Conservation (phyloP, 2,113 vertebrate species). For the Aviceda subcristata region DNA sequence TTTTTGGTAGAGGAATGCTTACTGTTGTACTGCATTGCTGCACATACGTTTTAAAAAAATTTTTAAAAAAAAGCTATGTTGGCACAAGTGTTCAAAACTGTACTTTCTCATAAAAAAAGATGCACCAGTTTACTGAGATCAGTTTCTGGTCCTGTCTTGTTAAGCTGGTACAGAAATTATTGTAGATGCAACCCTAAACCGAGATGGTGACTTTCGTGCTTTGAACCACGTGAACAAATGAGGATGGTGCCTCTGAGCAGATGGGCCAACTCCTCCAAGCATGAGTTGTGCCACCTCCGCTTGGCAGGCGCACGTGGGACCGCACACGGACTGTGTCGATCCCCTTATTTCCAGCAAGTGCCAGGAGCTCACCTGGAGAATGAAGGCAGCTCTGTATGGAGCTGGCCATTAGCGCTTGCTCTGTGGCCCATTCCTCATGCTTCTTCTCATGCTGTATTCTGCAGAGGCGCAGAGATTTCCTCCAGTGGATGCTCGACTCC, state of each 20-base stretch:
- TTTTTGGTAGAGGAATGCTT: not conserved
- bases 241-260: not conserved
- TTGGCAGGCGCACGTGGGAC: not conserved
- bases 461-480: slow-evolving; percentile 89
- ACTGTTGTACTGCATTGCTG: not conserved
- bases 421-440: not conserved
- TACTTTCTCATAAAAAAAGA: not conserved
- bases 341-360: not conserved
- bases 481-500: slow-evolving; percentile 89
- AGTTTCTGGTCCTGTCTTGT: not conserved
- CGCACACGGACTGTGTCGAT: fast-evolving
- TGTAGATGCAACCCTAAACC: not conserved
- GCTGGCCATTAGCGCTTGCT: not conserved
- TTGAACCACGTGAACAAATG: not conserved
- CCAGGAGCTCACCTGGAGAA: not conserved
- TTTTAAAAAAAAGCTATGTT: not conserved
- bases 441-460: not conserved
- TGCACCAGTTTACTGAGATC: not conserved
- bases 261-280: not conserved
- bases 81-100: not conserved
- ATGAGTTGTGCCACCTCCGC: not conserved
- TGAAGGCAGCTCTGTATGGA: not conserved
- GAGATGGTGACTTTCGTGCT: not conserved
- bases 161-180: not conserved
- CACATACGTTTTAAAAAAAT: not conserved